These are phyloP conservation scores for Pseudorhiza aurosa DNA, from an alignment of 30 jellyfish, hydroid and myxozoan species.

Conservation along the genomic window DNA sequence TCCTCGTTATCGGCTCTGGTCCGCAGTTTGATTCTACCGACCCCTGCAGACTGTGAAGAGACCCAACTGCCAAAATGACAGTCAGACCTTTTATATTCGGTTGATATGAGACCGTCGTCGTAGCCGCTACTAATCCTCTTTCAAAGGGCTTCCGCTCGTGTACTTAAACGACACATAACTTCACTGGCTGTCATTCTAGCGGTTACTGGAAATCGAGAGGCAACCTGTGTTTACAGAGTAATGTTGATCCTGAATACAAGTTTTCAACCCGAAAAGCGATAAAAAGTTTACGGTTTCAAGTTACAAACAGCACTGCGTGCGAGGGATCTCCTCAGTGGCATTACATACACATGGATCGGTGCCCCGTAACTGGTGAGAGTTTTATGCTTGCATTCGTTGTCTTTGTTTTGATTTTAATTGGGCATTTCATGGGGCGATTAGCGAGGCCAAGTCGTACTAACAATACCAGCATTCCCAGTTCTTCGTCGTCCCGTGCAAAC, in stretches of 20 bases:
- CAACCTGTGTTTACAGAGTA: slow-evolving; percentile 44
- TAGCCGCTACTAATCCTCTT: slow-evolving; percentile 70
- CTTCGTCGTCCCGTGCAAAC: background rate
- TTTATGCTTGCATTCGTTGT: background rate
- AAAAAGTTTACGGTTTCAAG: slow-evolving; percentile 16
- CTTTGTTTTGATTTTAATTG: slow-evolving; percentile 17
- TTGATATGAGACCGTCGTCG: slow-evolving; percentile 54
- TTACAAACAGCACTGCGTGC: slow-evolving; percentile 5
- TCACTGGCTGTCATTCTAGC: slow-evolving; percentile 52
- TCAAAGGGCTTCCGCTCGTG: slow-evolving; percentile 81
- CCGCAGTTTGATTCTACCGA: slow-evolving; percentile 63
- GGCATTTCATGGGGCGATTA: background rate
- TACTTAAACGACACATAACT: slow-evolving; percentile 29
- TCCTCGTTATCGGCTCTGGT: slow-evolving; percentile 56
- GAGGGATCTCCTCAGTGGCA: slow-evolving; percentile 14
- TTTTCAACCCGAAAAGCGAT: background rate
- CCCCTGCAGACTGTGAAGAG: slow-evolving; percentile 61
- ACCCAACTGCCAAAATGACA: slow-evolving; percentile 52
- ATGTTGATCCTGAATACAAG: background rate
- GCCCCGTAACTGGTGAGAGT: slow-evolving; percentile 31
- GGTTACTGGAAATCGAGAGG: slow-evolving; percentile 65
- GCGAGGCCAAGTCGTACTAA: background rate
- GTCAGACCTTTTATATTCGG: slow-evolving; percentile 48
- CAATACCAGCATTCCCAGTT: background rate
- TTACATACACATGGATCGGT: slow-evolving; percentile 20